Base-by-base conservation (phyloP, 2,888 invertebrate genomes). In the Chymomyza caudatula region DNA sequence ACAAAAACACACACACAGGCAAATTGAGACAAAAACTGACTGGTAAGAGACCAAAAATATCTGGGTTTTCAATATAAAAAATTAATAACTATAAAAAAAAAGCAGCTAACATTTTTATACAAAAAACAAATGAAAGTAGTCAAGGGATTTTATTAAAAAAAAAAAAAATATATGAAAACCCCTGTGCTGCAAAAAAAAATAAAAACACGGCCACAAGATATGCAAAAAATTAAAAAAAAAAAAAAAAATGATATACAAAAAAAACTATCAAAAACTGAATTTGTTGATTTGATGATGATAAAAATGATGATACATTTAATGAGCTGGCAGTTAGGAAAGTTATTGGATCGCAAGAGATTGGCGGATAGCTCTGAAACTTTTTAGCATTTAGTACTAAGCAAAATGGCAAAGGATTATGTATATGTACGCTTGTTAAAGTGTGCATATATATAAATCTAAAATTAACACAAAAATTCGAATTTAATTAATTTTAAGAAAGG, bases 21-120 rank as follows among this genome's bases (percentile, higher is more conserved):
- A 77, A 86, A 82, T 84, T 84, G 81, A 86, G 86, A 86, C 76
- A 79, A 86, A 86, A 85, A 88, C 81, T 89, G 89, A 89, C 89
- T 89, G 89, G 89, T 79, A 88, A 87, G 88, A 88, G 89, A 89
- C 89, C 89, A 88, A 89, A 88, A 88, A 88, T 87, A 89, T 89
- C 89, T 89, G 89, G 89, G 89, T 89, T 89, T 89, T 89, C 89
- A 89, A 89, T 78, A 85, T 81, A 78, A 81, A 77, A 73, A 71
- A 76, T 65, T 56, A 73, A 66, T 52, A 68, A 67, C 25, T 65
- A 60, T 58, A 55, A 65, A 55, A 68, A 62, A 69, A 70, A 69
- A 59, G 72, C 73, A 77, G 79, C 73, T 69, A 81, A 76, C 86
- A 83, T 80, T 84, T 86, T 87, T 86, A 77, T 78, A 77, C 63